Evolutionary conservation across 2,113 vertebrate genomes (phyloP), one percentile per base, ranked within the genome.

Genomic region (Taurulus bubalis): DNA sequence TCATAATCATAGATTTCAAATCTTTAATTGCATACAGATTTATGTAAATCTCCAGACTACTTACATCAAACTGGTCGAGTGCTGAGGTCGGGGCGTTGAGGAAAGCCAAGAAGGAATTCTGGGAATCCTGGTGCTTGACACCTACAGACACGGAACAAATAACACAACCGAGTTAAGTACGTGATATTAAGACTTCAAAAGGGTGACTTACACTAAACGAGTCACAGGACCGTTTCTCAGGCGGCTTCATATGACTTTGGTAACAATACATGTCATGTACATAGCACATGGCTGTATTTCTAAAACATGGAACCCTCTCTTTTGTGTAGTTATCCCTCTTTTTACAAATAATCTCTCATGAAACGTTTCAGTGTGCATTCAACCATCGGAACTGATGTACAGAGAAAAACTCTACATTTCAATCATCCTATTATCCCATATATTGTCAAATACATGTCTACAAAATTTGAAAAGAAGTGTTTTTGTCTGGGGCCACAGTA

Each of bases 101-200:
- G 94, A 99, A 99, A 92, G 98, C 98, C 95, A 99, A 92, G 95
- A 99, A 98, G 93, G 98, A 99, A 96, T 97, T 98, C 96, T 98
- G 97, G 94, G 98, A 98, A 95, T 99, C 98, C 95, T 97, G 98
- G 95, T 98, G 98, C 95, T 98, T 98, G 93, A 99, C 96, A 94
- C 98, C 98, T 99, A 92, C 85, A 95, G 77, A 92, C 86, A 95
- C 74, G 83, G 79, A 73, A 82, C 75, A 78, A 81, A 89, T 67
- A 85, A 81, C 67, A 90, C 49, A 64, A 56, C 15, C 1, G 6
- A 26, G 72, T 84, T 84, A 42, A 80, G 81, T 62, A 58, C 0
- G 7, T 40, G 36, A 87, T 72, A 83, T 83, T 72, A 81, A 78
- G 62, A 67, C 85, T 83, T 90, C 83, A 91, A 87, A n/a, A 90